Evolutionary conservation across 2,888 invertebrate species (phyloP).

Genomic region (Catocala nupta): DNA sequence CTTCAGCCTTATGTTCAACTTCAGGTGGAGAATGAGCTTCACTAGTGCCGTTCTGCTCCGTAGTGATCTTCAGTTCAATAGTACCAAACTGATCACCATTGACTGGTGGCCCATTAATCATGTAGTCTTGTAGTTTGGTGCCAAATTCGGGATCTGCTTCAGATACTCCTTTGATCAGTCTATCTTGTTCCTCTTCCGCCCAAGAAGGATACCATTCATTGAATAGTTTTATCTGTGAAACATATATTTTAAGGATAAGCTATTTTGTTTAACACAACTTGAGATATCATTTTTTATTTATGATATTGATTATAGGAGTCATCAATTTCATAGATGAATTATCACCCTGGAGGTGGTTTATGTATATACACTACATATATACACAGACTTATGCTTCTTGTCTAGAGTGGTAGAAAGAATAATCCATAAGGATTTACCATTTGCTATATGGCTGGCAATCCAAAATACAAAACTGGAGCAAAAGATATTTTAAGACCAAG

Average conservation of each 20-base stretch:
- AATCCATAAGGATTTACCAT: too few species aligned
- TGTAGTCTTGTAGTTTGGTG: constrained; percentile 88
- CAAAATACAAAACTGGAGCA: too few species aligned
- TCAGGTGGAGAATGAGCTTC: constrained; percentile 64
- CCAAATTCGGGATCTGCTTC: constrained; percentile 92
- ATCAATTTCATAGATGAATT: too few species aligned
- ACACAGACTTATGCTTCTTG: too few species aligned
- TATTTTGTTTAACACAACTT: too few species aligned
- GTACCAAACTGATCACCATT: constrained; percentile 77
- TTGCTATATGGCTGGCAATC: too few species aligned
- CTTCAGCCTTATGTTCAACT: constrained; percentile 51
- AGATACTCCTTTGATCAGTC: constrained; percentile 89
- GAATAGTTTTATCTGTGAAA: constrained; percentile 91
- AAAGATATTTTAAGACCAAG: too few species aligned
- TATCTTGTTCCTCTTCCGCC: constrained; percentile 91
- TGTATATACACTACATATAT: too few species aligned
- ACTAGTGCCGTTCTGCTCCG: constrained; percentile 65
- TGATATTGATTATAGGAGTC: too few species aligned
- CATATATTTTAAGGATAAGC: constrained; percentile 21
- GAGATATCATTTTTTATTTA: too few species aligned
- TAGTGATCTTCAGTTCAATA: constrained; percentile 63
- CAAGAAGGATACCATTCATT: constrained; percentile 94
- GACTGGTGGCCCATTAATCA: constrained; percentile 68
- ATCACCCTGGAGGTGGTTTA: too few species aligned
- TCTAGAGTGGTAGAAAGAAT: too few species aligned